Conservation (phyloP, 35 echinoderm and acorn worm species). For the Nesometra sesokonis region DNA sequence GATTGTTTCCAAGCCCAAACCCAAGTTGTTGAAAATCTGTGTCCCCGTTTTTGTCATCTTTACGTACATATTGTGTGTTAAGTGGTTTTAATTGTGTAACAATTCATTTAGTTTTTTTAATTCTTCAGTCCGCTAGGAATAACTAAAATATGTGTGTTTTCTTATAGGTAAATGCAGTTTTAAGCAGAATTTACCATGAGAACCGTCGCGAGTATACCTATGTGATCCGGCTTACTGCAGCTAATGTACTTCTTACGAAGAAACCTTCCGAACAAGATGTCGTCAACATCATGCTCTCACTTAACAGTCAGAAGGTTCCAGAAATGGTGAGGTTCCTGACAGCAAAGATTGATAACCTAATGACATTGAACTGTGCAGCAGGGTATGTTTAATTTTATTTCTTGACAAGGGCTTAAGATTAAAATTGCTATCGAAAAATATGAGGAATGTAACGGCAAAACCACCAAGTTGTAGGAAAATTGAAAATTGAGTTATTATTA, state of each 20-base stretch:
- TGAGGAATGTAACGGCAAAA: too few relatives aligned
- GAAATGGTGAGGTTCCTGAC: slow-evolving; percentile 69
- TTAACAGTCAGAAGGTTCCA: slow-evolving; percentile 26
- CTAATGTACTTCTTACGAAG: slow-evolving; percentile 47
- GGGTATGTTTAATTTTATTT: not conserved
- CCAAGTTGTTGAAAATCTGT: too few relatives aligned
- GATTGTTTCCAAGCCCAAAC: too few relatives aligned
- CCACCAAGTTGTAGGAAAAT: too few relatives aligned
- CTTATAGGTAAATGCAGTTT: slow-evolving; percentile 47
- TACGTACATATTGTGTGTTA: too few relatives aligned
- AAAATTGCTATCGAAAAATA: too few relatives aligned
- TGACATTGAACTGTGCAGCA: not conserved
- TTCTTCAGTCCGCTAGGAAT: too few relatives aligned
- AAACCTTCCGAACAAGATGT: slow-evolving; percentile 70
- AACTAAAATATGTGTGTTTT: not conserved
- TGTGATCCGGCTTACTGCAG: slow-evolving; percentile 47
- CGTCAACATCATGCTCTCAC: slow-evolving; percentile 49
- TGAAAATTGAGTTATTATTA: too few relatives aligned
- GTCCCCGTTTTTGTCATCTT: too few relatives aligned
- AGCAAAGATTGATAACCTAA: slow-evolving; percentile 38
- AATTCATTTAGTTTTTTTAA: too few relatives aligned
- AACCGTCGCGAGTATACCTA: slow-evolving; percentile 46
- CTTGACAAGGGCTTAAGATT: too few relatives aligned
- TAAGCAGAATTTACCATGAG: slow-evolving; percentile 74
- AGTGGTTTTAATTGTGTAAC: too few relatives aligned